Conservation (phyloP, 2,113 vertebrate species). For the Ageneiosus marmoratus region DNA sequence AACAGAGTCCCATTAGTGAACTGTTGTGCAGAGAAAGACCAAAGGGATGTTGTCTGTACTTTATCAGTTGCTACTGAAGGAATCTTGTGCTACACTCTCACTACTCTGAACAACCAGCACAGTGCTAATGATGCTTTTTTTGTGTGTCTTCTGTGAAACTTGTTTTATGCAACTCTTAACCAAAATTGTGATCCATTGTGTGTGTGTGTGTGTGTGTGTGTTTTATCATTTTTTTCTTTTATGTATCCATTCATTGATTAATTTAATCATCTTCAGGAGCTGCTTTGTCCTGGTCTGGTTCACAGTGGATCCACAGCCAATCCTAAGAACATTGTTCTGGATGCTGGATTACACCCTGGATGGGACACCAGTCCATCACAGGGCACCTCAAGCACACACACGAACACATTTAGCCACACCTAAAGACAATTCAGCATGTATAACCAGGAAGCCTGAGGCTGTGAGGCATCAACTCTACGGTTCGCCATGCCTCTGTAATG, state of each 20-base stretch:
- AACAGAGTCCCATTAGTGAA: background rate
- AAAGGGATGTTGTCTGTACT: background rate
- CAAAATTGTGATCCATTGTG: background rate
- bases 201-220: background rate
- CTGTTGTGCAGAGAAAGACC: background rate
- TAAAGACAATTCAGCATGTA: background rate
- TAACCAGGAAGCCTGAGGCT: background rate
- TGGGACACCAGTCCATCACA: too few relatives aligned
- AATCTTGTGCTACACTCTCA: background rate
- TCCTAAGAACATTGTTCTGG: too few relatives aligned
- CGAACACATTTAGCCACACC: too few relatives aligned
- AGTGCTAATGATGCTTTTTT: background rate
- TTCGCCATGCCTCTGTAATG: too few relatives aligned
- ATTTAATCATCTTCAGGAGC: background rate
- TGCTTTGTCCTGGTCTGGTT: background rate
- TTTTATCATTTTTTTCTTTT: background rate
- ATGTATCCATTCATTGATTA: background rate
- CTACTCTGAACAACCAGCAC: too few relatives aligned
- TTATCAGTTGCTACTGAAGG: background rate
- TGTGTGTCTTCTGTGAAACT: background rate
- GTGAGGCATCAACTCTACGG: background rate
- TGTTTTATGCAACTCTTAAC: background rate
- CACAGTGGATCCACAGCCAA: too few relatives aligned
- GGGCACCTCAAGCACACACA: too few relatives aligned
- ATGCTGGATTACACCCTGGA: too few relatives aligned